These are phyloP conservation scores for Otolemur crassicaudatus DNA, from an alignment of 2,797 vertebrate genomes.

Conservation along the genomic window DNA sequence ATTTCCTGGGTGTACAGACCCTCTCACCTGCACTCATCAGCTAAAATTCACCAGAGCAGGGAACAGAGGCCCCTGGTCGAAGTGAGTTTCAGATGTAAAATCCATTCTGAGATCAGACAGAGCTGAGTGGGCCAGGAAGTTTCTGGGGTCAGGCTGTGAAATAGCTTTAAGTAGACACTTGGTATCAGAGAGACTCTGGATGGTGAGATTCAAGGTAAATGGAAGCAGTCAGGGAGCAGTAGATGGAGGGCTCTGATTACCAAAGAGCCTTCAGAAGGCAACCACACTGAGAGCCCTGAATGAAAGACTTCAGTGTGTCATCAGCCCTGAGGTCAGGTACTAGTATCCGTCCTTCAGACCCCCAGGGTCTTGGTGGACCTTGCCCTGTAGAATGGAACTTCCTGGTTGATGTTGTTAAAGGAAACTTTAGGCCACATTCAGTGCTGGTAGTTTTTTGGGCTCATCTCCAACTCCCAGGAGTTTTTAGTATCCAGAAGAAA, in stretches of 20 bases:
- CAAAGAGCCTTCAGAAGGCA: background rate
- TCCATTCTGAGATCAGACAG: background rate
- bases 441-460: background rate
- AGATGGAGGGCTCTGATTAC: background rate
- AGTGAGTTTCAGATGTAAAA: background rate
- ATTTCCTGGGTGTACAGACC: background rate
- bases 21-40: background rate
- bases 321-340: background rate
- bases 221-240: background rate
- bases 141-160: background rate
- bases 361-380: background rate
- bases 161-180: background rate
- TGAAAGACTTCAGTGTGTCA: background rate
- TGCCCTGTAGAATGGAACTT: background rate
- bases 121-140: background rate
- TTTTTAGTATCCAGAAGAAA: background rate
- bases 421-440: background rate
- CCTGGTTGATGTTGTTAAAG: background rate
- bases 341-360: background rate
- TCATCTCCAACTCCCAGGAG: background rate
- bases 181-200: background rate
- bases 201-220: background rate
- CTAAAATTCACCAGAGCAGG: background rate
- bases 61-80: background rate
- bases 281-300: background rate